A percentile compares a stretch with the other conserved stretches of the same genome.
Evolutionary conservation across 1,140 invertebrate genomes (phyloP).

Genomic region (Drosophila albomicans): DNA sequence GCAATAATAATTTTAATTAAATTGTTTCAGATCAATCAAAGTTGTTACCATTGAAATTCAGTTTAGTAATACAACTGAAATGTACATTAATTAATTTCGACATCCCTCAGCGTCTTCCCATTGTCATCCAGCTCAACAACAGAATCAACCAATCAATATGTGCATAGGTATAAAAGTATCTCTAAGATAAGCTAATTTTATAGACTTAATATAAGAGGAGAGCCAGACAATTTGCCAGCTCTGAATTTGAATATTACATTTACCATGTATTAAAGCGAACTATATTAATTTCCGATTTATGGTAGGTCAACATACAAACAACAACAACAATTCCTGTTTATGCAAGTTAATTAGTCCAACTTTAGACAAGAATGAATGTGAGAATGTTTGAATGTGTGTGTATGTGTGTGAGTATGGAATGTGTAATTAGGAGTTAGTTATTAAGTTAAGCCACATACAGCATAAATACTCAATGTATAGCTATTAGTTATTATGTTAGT

Average conservation of each 20-base stretch:
- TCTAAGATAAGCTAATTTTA: slow-evolving; percentile 14
- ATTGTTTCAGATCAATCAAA: neutral
- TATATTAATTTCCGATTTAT: slow-evolving; percentile 49
- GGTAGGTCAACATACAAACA: slow-evolving; percentile 45
- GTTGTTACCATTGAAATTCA: too few relatives aligned
- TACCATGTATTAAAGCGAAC: slow-evolving; percentile 21
- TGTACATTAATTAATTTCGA: neutral
- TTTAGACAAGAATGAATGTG: slow-evolving; percentile 19
- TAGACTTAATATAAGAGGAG: slow-evolving; percentile 21
- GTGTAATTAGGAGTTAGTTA: slow-evolving; percentile 25
- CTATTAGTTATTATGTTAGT: slow-evolving; percentile 47
- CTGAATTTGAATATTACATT: slow-evolving; percentile 47
- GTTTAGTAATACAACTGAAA: neutral
- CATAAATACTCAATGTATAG: slow-evolving; percentile 26
- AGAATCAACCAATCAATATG: slow-evolving; percentile 19
- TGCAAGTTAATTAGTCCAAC: slow-evolving; percentile 72
- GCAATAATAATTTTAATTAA: neutral
- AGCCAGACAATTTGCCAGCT: slow-evolving; percentile 59
- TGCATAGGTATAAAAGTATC: slow-evolving; percentile 10
- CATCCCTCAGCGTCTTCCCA: neutral
- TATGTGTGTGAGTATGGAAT: slow-evolving; percentile 1
- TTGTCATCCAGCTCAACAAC: neutral
- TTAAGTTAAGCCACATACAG: neutral
- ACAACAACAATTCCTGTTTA: slow-evolving; percentile 68
- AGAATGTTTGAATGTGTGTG: slow-evolving; percentile 1